phyloP scores from a whole-genome alignment of 2,888 invertebrate species.

The Polydrusus cervinus region DNA sequence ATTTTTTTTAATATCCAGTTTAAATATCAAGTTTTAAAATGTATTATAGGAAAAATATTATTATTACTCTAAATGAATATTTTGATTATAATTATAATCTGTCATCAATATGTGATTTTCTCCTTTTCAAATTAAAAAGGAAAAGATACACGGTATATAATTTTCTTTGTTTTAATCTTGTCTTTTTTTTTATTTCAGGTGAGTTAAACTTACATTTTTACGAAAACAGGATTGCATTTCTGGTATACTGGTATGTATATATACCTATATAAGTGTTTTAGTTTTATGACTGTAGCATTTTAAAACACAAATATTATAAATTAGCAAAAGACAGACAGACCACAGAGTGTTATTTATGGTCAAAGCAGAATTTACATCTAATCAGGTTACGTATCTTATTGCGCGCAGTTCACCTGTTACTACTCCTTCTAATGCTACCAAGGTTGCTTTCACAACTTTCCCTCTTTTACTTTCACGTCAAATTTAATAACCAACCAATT shows the following conservation, averaged over 20 bases:
- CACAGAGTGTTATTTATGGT: neutral
- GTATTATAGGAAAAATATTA: too few relatives aligned
- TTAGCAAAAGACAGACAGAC: too few relatives aligned
- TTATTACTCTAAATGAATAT: too few relatives aligned
- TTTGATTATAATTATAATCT: too few relatives aligned
- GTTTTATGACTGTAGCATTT: too few relatives aligned
- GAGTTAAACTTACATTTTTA: neutral
- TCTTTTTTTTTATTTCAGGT: conserved; percentile 1
- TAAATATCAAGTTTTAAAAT: too few relatives aligned
- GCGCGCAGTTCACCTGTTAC: conserved; percentile 50
- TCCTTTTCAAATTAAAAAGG: too few relatives aligned
- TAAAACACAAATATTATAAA: too few relatives aligned
- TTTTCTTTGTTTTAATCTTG: neutral
- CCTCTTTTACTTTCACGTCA: conserved; percentile 64
- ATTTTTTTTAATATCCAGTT: too few relatives aligned
- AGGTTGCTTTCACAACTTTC: conserved; percentile 64
- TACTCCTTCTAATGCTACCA: conserved; percentile 27
- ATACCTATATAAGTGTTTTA: neutral
- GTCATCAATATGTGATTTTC: too few relatives aligned
- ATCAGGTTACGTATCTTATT: conserved; percentile 48
- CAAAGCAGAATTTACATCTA: conserved; percentile 33
- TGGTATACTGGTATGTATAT: neutral
- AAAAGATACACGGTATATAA: conserved; percentile 11
- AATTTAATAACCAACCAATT: conserved; percentile 44
- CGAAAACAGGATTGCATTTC: neutral